A percentile compares a stretch with the other conserved stretches of the same genome.
phyloP scores from a whole-genome alignment of 2,888 invertebrate species.

The Rhagophthalmus giganteus region DNA sequence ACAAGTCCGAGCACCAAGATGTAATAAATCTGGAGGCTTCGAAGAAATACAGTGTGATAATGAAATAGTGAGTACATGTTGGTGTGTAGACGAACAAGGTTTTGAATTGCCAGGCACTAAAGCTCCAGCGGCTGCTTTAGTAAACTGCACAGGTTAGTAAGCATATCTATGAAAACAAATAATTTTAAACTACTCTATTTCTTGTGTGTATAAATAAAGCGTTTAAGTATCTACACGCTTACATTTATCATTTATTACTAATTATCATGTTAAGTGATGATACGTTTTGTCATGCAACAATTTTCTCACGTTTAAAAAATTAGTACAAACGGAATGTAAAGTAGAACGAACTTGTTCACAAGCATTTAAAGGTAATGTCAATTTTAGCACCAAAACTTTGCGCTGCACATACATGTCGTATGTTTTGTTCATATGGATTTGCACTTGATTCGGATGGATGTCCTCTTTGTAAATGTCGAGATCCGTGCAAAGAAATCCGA shows the following conservation, averaged over 20 bases:
- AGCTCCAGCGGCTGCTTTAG: constrained; percentile 64
- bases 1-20: constrained; percentile 68
- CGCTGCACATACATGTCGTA: constrained; percentile 79
- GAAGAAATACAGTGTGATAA: constrained; percentile 78
- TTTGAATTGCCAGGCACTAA: constrained; percentile 78
- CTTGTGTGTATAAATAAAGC: too few species aligned
- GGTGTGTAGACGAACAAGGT: constrained; percentile 83
- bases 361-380: too few species aligned
- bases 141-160: constrained; percentile 68
- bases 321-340: neutral
- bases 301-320: constrained; percentile 13
- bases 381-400: constrained; percentile 65
- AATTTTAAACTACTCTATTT: too few species aligned
- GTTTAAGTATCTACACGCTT: too few species aligned
- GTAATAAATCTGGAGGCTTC: constrained; percentile 72
- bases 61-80: constrained; percentile 72
- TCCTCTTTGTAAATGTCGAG: constrained; percentile 77
- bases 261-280: too few species aligned
- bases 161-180: too few species aligned
- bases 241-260: too few species aligned
- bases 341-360: constrained; percentile 1
- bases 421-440: constrained; percentile 85
- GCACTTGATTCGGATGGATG: constrained; percentile 72
- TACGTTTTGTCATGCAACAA: too few species aligned
- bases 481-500: constrained; percentile 74